Percentiles rank a stretch among this genome's conserved stretches.
Evolutionary conservation across 2,888 invertebrate species (phyloP).

Genomic region (Pandemis corylana): DNA sequence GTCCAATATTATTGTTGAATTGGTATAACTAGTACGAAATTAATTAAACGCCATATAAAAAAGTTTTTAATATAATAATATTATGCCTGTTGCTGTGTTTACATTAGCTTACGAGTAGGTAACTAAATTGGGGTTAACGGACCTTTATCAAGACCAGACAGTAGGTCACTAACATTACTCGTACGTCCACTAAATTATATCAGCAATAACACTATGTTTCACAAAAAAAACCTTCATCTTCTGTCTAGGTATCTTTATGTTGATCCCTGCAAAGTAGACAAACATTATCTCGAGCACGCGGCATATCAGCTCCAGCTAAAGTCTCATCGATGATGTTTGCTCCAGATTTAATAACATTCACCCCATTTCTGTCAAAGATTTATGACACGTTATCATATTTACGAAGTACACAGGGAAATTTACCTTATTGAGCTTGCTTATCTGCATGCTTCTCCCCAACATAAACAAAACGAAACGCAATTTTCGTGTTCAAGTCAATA

Average conservation of each 20-base stretch:
- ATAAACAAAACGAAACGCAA: conserved; percentile 82
- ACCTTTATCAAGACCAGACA: too few relatives aligned
- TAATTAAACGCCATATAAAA: too few relatives aligned
- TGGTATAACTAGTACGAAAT: too few relatives aligned
- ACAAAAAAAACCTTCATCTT: not conserved
- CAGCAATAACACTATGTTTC: not conserved
- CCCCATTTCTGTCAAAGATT: conserved; percentile 65
- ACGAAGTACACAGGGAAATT: conserved; percentile 62
- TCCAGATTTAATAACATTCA: conserved; percentile 64
- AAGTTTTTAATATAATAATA: too few relatives aligned
- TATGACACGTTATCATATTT: conserved; percentile 68
- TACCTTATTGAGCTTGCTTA: conserved; percentile 69
- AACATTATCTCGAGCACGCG: conserved; percentile 38
- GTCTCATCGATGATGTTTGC: conserved; percentile 46
- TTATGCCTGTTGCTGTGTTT: too few relatives aligned
- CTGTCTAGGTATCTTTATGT: conserved; percentile 2
- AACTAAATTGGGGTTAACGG: too few relatives aligned
- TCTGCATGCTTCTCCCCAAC: conserved; percentile 70
- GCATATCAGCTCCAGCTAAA: conserved; percentile 42
- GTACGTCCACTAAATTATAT: not conserved
- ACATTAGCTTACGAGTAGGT: too few relatives aligned
- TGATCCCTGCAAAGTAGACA: conserved; percentile 16
- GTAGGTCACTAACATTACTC: too few relatives aligned
- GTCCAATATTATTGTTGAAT: too few relatives aligned
- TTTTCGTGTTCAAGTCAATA: conserved; percentile 83